Evolutionary conservation across 1,140 invertebrate species (phyloP).

Genomic region (Drosophila bipectinata): DNA sequence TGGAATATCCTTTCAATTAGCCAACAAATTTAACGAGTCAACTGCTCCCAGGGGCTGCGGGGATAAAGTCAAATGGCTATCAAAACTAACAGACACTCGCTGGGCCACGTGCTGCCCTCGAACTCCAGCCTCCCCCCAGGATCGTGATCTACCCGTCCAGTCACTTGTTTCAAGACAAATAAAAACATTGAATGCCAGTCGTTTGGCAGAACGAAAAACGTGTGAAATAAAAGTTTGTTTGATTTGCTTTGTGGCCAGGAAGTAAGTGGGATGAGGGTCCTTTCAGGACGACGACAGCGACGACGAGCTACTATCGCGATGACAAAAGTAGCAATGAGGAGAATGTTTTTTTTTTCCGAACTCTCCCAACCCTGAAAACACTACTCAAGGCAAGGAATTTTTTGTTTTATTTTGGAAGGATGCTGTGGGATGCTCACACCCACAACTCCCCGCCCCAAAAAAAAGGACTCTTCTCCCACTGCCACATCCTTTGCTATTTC

Average conservation of each 20-base stretch:
- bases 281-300: neutral
- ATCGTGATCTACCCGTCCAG: constrained; percentile 13
- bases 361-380: constrained; percentile 12
- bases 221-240: constrained; percentile 79
- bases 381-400: constrained; percentile 39
- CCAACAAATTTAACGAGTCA: constrained; percentile 71
- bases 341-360: constrained; percentile 8
- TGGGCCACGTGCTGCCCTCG: constrained; percentile 53
- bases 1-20: constrained; percentile 50
- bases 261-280: constrained; percentile 5
- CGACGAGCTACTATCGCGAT: constrained; percentile 9
- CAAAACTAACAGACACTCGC: constrained; percentile 73
- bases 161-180: constrained; percentile 79
- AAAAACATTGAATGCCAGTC: constrained; percentile 36
- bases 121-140: constrained; percentile 2
- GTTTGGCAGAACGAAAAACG: constrained; percentile 65
- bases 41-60: constrained; percentile 18
- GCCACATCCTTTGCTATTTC: constrained; percentile 58
- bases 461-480: constrained; percentile 5
- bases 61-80: constrained; percentile 66
- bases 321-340: constrained; percentile 45
- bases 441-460: neutral
- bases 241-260: constrained; percentile 60
- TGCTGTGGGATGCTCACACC: constrained; percentile 16
- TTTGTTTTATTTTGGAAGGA: constrained; percentile 60